Percentiles rank a stretch among this genome's conserved stretches.
Conservation (phyloP, 2,888 invertebrate genomes). For the Drosophila kambysellisi region DNA sequence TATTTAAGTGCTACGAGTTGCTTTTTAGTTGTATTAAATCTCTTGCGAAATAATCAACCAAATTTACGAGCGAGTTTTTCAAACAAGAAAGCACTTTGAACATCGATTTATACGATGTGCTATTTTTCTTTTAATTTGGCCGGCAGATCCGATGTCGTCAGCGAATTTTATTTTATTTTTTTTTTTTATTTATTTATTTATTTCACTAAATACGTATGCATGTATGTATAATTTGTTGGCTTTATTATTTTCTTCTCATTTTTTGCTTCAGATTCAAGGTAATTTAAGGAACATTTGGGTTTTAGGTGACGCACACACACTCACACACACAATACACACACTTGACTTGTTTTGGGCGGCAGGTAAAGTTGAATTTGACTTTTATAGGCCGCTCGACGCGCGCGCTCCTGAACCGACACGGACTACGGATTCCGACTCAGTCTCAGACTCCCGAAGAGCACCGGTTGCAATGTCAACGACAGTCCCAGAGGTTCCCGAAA, state of each 20-base stretch:
- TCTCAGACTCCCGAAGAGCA: slow-evolving; percentile 35
- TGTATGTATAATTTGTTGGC: slow-evolving; percentile 23
- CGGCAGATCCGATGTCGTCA: slow-evolving; percentile 30
- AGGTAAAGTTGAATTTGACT: slow-evolving; percentile 54
- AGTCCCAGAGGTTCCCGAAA: slow-evolving; percentile 64
- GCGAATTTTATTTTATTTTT: slow-evolving; percentile 14
- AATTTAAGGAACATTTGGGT: slow-evolving; percentile 79
- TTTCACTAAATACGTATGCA: slow-evolving; percentile 53
- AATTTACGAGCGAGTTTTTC: slow-evolving; percentile 49
- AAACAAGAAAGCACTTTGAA: slow-evolving; percentile 44
- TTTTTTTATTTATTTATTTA: slow-evolving; percentile 30
- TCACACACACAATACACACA: slow-evolving; percentile 32
- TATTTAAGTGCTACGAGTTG: background rate
- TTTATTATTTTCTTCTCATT: slow-evolving; percentile 35
- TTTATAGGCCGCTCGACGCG: slow-evolving; percentile 27
- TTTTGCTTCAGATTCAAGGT: slow-evolving; percentile 66
- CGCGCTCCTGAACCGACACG: slow-evolving; percentile 40
- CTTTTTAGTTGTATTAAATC: slow-evolving; percentile 4
- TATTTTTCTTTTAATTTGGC: slow-evolving; percentile 24
- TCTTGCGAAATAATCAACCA: slow-evolving; percentile 29
- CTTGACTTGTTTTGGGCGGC: slow-evolving; percentile 28
- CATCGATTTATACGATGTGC: slow-evolving; percentile 43
- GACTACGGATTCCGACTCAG: slow-evolving; percentile 34
- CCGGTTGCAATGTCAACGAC: slow-evolving; percentile 68
- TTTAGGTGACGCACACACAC: slow-evolving; percentile 55